Evolutionary conservation across 2,113 vertebrate genomes (phyloP).

Genomic region (Eretmochelys imbricata): DNA sequence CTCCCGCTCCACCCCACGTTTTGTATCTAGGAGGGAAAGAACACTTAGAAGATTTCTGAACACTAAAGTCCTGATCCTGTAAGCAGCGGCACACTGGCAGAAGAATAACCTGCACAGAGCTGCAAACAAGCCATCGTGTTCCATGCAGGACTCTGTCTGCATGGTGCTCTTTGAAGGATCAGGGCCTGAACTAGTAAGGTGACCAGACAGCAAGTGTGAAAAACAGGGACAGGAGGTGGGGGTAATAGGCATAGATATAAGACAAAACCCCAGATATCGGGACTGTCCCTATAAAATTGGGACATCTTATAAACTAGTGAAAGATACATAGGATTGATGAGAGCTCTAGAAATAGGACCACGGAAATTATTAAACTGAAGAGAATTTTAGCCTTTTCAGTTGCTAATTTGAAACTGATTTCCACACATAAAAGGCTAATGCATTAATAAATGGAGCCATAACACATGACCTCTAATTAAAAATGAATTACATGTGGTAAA

Average conservation of each 20-base stretch:
- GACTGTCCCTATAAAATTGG: no score
- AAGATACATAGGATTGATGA: background rate
- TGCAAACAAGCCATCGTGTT: background rate
- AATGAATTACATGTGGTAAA: background rate
- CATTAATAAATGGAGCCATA: slow-evolving; percentile 10
- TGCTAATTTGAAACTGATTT: background rate
- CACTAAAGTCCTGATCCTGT: background rate
- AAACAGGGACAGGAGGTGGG: no score
- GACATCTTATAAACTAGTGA: background rate
- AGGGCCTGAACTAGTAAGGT: background rate
- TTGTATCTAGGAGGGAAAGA: background rate
- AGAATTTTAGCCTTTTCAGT: background rate
- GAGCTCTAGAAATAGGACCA: background rate
- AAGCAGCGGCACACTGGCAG: background rate
- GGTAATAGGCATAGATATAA: no score
- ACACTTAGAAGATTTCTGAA: background rate
- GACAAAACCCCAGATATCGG: no score
- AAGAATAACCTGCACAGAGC: background rate
- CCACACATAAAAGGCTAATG: background rate
- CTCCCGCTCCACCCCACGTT: background rate
- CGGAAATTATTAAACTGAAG: background rate
- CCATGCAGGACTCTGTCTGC: background rate
- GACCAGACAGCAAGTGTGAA: no score
- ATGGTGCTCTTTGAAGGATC: background rate
- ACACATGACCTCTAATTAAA: slow-evolving; percentile 7